Evolutionary conservation across 2,888 invertebrate genomes (phyloP).

Genomic region (Gymnocheta viridis): DNA sequence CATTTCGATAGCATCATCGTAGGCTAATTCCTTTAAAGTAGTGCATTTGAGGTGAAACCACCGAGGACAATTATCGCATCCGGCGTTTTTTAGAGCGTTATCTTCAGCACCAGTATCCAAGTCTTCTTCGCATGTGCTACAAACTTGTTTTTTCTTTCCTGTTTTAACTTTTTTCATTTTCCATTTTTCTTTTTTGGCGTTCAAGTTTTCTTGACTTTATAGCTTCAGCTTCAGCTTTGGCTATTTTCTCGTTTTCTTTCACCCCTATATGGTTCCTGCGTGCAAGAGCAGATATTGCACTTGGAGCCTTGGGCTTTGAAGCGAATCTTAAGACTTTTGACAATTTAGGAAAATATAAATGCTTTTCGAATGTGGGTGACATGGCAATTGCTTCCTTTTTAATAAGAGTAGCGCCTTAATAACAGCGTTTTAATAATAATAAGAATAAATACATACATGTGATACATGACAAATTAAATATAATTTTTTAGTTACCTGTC

Average conservation of each 20-base stretch:
- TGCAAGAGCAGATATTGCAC: conserved; percentile 20
- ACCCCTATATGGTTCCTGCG: conserved; percentile 16
- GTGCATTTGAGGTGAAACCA: conserved; percentile 34
- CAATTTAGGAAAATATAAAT: conserved; percentile 36
- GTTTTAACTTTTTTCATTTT: conserved; percentile 23
- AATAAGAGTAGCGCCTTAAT: too few species aligned
- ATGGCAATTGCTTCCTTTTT: not conserved
- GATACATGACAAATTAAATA: too few species aligned
- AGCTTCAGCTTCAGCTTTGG: conserved; percentile 31
- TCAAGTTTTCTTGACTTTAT: conserved; percentile 20
- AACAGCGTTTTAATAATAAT: too few species aligned
- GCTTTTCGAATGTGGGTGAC: conserved; percentile 23
- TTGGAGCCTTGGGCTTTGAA: too few species aligned
- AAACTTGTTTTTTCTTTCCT: conserved; percentile 6
- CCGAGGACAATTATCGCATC: conserved; percentile 28
- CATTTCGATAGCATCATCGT: not conserved
- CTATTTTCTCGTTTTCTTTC: conserved; percentile 9
- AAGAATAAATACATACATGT: too few species aligned
- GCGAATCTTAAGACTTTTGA: not conserved
- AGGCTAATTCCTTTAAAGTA: conserved; percentile 2
- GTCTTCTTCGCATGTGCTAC: not conserved
- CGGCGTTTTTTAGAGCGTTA: conserved; percentile 10
- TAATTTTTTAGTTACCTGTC: too few species aligned
- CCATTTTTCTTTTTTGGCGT: conserved; percentile 16
- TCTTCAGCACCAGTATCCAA: not conserved